Base-by-base conservation (phyloP, 2,888 invertebrate species). In the Drosophila kanekoi region DNA sequence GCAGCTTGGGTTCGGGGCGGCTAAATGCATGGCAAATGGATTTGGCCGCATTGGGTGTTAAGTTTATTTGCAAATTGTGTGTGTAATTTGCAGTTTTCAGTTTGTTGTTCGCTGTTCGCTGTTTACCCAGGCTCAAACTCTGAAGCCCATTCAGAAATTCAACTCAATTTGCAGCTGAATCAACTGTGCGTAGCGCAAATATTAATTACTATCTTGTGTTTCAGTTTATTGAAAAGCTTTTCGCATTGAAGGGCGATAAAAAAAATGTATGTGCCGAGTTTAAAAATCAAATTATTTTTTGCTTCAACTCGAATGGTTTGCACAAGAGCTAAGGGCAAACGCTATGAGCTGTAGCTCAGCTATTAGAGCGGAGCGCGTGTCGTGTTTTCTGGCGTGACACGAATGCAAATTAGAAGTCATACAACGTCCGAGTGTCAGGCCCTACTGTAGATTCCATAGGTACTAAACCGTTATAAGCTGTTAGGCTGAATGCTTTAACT, bases 51-150 rank as follows among this genome's bases (percentile, higher is more conserved):
- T 20, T 51, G 56, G 52, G 60, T 41, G 51, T 61, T 28, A 61
- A 66, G 58, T 84, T 80, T 72, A 68, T 79, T 62, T 80, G 77
- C 68, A 80, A 87, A 80, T 77, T 84, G 85, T 61, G 71, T 75
- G 80, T 80, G 72, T 61, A 76, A 76, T 71, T 76, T 65, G 65
- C 64, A 75, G 69, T 68, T 71, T 66, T 67, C 44, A 35, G 52
- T 61, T 58, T 57, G 59, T 47, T 43, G 44, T 53, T 67, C 60
- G 62, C 45, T 78, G 35, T 72, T 67, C 60, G 62, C 45, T 78
- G 35, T 73, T 72, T 51, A 43, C 53, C 43, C 45, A 45, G 56
- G 18, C 18, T 18, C 59, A 43, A 53, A 18, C 37, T 35, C 18
- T 51, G 48, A 18, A 61, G 65, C 61, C 58, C 63, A 63, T 72